Base-by-base conservation (phyloP, 2,888 invertebrate genomes). In the Dromius quadrimaculatus region DNA sequence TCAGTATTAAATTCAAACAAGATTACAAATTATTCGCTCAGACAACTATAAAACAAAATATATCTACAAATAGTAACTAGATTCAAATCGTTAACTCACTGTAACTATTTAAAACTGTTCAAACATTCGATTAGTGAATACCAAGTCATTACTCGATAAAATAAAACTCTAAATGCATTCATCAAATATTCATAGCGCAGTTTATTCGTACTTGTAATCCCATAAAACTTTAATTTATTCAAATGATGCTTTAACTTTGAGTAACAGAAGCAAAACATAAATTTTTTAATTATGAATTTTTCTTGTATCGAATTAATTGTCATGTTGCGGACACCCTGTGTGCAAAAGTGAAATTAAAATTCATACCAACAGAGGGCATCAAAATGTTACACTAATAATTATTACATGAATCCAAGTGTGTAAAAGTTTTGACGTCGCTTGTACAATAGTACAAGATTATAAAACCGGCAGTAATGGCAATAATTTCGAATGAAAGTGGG, bases 311-410 rank as follows among this genome's bases (percentile, higher is more conserved):
- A n/a, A n/a, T n/a, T n/a, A n/a, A n/a, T n/a, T n/a, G n/a, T n/a
- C n/a, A n/a, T n/a, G n/a, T n/a, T n/a, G n/a, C n/a, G n/a, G n/a
- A n/a, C n/a, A n/a, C n/a, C n/a, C n/a, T n/a, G n/a, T n/a, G n/a
- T n/a, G n/a, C n/a, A n/a, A n/a, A n/a, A n/a, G n/a, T 68, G 59
- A 68, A 68, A 68, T 68, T 68, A 68, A 68, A 59, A 68, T 68
- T 68, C 68, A 68, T 54, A 68, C 8, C 11, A 6, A 13, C 50
- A 54, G 50, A 8, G 50, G 17, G 8, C 23, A 11, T 3, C 50
- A 54, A 54, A 54, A 54, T 54, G 50, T 54, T 54, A 9, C n/a
- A n/a, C n/a, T n/a, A n/a, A n/a, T n/a, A n/a, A n/a, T n/a, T n/a
- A n/a, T n/a, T n/a, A n/a, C n/a, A n/a, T n/a, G 4, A 13, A 8